Evolutionary conservation across 2,888 invertebrate genomes (phyloP).

Genomic region (Ennomos erosarius): DNA sequence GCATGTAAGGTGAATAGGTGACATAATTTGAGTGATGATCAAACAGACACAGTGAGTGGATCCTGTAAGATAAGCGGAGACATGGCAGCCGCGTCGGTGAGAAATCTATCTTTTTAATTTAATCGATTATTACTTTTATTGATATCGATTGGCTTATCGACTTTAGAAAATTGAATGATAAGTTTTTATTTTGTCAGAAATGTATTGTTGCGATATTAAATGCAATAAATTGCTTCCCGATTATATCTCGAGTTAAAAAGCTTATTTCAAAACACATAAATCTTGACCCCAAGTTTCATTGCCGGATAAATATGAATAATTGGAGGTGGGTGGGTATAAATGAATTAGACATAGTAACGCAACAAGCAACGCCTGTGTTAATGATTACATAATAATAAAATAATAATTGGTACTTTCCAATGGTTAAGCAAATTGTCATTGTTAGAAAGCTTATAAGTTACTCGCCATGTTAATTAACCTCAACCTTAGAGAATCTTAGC

Average conservation of each 20-base stretch:
- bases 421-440: slow-evolving; percentile 20
- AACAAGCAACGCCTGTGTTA: slow-evolving; percentile 7
- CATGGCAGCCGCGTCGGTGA: slow-evolving; percentile 73
- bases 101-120: slow-evolving; percentile 42
- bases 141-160: background rate
- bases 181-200: slow-evolving; percentile 12
- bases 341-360: slow-evolving; percentile 24
- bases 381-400: slow-evolving; percentile 16
- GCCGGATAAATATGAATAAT: slow-evolving; percentile 33
- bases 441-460: slow-evolving; percentile 23
- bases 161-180: slow-evolving; percentile 3
- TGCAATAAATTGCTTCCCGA: slow-evolving; percentile 22
- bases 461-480: slow-evolving; percentile 8
- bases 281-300: slow-evolving; percentile 25
- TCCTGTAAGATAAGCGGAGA: slow-evolving; percentile 64
- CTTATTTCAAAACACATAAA: slow-evolving; percentile 39
- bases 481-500: too few relatives aligned
- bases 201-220: slow-evolving; percentile 15
- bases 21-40: slow-evolving; percentile 79
- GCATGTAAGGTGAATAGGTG: slow-evolving; percentile 62
- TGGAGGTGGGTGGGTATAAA: slow-evolving; percentile 19
- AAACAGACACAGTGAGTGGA: slow-evolving; percentile 69
- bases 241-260: slow-evolving; percentile 19
- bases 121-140: slow-evolving; percentile 29
- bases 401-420: background rate